Conservation (phyloP, 2,797 vertebrate genomes). For the Margarornis squamiger region DNA sequence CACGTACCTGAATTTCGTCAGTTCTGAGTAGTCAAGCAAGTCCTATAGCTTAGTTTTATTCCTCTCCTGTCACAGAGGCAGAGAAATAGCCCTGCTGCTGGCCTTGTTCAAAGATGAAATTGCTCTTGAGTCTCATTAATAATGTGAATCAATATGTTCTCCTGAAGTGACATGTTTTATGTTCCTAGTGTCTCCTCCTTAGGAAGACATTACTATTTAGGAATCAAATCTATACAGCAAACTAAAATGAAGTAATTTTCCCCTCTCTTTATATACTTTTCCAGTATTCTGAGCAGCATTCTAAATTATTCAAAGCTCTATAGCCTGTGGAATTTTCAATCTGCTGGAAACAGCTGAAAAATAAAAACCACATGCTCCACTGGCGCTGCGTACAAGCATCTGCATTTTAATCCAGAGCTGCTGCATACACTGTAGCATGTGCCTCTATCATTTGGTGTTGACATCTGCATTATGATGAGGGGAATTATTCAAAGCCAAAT, state of each 20-base stretch:
- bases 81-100: neutral
- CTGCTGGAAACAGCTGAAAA: conserved; percentile 38
- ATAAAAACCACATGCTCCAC: conserved; percentile 34
- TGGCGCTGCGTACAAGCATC: neutral
- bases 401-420: conserved; percentile 43
- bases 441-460: neutral
- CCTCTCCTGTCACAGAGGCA: neutral
- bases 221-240: neutral
- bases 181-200: neutral
- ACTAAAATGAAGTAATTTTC: neutral
- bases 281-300: neutral
- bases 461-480: conserved; percentile 52
- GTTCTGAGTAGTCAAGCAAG: neutral
- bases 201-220: neutral
- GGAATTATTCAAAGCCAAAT: conserved; percentile 56
- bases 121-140: neutral
- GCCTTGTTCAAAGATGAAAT: neutral
- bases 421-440: neutral
- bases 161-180: neutral
- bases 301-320: conserved; percentile 33
- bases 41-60: neutral
- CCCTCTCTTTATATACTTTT: neutral
- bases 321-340: conserved; percentile 47
- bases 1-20: neutral
- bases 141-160: neutral